phyloP scores from a whole-genome alignment of 1,140 invertebrate species.

The Physella acuta region DNA sequence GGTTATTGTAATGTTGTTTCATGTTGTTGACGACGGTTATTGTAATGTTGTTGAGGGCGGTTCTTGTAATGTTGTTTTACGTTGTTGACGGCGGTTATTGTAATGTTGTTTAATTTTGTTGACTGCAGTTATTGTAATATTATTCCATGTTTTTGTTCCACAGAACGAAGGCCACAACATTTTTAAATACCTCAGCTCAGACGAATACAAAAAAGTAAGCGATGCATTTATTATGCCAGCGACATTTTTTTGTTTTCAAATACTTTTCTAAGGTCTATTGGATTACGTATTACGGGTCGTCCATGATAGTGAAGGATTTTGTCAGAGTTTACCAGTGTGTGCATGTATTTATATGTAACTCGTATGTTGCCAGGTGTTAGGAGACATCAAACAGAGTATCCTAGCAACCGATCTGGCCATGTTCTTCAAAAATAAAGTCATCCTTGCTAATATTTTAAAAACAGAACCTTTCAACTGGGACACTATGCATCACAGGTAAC shows the following conservation, averaged over 20 bases:
- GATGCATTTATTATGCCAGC: not conserved
- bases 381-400: slow-evolving; percentile 78
- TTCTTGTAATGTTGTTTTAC: too few relatives aligned
- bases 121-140: too few relatives aligned
- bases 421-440: slow-evolving; percentile 77
- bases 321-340: too few relatives aligned
- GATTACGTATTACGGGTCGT: too few relatives aligned
- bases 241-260: too few relatives aligned
- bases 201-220: slow-evolving; percentile 74
- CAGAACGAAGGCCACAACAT: slow-evolving; percentile 79
- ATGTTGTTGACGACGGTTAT: too few relatives aligned
- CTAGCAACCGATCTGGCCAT: slow-evolving; percentile 79
- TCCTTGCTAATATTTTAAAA: slow-evolving; percentile 66
- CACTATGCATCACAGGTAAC: slow-evolving; percentile 68
- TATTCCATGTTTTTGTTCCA: slow-evolving; percentile 34
- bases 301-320: too few relatives aligned
- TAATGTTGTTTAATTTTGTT: too few relatives aligned
- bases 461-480: slow-evolving; percentile 68
- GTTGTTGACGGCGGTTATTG: too few relatives aligned
- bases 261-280: too few relatives aligned
- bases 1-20: too few relatives aligned
- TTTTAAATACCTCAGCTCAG: slow-evolving; percentile 71
- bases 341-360: not conserved
- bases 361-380: slow-evolving; percentile 64
- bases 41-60: too few relatives aligned